phyloP scores from a whole-genome alignment of 2,888 invertebrate genomes.

The Clivina fossor region DNA sequence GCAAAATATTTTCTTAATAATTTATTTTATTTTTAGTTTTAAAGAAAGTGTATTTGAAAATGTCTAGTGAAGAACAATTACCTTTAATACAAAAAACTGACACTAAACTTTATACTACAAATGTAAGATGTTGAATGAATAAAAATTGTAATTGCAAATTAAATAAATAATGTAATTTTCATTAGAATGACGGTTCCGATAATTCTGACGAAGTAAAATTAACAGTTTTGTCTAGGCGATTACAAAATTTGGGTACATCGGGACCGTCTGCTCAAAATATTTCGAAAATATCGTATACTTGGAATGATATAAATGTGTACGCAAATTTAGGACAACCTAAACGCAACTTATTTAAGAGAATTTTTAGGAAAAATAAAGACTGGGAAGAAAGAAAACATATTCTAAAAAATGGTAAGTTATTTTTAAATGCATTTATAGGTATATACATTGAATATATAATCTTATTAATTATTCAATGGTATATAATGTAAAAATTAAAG shows the following conservation, averaged over 20 bases:
- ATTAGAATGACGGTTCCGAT: conserved; percentile 3
- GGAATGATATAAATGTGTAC: conserved; percentile 79
- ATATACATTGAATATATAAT: no score
- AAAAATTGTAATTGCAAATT: neutral
- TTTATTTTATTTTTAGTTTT: no score
- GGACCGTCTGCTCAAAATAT: conserved; percentile 10
- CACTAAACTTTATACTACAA: conserved; percentile 6
- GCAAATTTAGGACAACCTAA: conserved; percentile 55
- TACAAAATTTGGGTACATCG: conserved; percentile 7
- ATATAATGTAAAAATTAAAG: no score
- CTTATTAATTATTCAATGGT: neutral
- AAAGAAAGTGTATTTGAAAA: no score
- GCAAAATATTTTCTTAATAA: neutral
- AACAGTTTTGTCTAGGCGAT: conserved; percentile 8
- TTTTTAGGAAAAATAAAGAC: conserved; percentile 42
- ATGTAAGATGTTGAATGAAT: neutral
- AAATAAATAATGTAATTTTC: conserved; percentile 1
- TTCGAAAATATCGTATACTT: conserved; percentile 66
- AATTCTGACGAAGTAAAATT: conserved; percentile 21
- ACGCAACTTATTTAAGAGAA: conserved; percentile 24
- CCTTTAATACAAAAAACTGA: conserved; percentile 15
- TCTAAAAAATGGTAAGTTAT: conserved; percentile 66
- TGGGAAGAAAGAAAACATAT: conserved; percentile 66
- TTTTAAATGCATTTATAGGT: neutral
- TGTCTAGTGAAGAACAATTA: conserved; percentile 20